Conservation (phyloP, 2,888 invertebrate species). For the Notocelia uddmanniana region DNA sequence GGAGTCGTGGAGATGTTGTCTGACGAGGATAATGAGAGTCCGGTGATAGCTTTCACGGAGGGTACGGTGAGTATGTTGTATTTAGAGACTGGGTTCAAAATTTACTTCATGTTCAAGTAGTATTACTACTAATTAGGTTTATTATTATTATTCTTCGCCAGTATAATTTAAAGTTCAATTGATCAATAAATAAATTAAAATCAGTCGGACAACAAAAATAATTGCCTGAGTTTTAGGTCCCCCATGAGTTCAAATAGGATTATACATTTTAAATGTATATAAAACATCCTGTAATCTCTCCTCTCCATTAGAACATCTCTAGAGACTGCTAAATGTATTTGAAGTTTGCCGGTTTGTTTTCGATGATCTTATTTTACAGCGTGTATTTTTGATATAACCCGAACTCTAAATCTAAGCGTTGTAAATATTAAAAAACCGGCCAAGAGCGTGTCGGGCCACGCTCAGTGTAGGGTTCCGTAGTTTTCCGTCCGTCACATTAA, state of each 20-base stretch:
- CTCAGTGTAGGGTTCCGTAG: too few relatives aligned
- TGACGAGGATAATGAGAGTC: constrained; percentile 84
- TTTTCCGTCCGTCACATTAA: too few relatives aligned
- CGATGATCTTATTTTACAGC: background rate
- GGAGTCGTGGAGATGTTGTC: constrained; percentile 83
- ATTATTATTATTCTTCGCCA: too few relatives aligned
- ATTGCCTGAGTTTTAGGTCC: background rate
- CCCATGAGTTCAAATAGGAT: background rate
- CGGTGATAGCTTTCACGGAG: constrained; percentile 79
- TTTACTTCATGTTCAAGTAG: too few relatives aligned
- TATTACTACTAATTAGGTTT: too few relatives aligned
- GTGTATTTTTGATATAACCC: too few relatives aligned
- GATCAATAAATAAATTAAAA: too few relatives aligned
- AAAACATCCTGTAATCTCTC: background rate
- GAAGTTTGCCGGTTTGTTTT: background rate
- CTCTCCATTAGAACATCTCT: constrained; percentile 17
- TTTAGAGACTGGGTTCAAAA: background rate
- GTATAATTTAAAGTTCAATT: too few relatives aligned
- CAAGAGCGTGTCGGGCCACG: too few relatives aligned
- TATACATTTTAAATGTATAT: constrained; percentile 22
- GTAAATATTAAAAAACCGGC: too few relatives aligned
- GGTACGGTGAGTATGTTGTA: constrained; percentile 72
- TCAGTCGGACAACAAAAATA: background rate
- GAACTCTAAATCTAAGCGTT: too few relatives aligned
- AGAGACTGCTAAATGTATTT: constrained; percentile 15